Conservation (phyloP, 2,113 vertebrate species). For the Petromus typicus region DNA sequence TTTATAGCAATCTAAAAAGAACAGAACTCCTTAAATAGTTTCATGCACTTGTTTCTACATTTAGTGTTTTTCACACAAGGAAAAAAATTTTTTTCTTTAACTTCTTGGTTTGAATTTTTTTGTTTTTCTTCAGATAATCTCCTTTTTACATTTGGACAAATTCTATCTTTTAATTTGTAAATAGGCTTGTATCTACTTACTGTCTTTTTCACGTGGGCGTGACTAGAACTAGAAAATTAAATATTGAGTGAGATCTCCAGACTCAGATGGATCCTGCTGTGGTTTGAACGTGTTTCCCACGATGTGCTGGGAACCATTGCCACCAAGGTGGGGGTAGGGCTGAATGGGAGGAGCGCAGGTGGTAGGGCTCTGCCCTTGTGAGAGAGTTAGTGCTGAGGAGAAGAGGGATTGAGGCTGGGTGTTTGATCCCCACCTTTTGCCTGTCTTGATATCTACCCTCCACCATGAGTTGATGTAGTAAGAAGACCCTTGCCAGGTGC, state of each 20-base stretch:
- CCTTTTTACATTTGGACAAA: constrained; percentile 12
- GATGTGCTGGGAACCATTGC: not conserved
- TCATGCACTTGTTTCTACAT: constrained; percentile 11
- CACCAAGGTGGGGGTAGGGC: not conserved
- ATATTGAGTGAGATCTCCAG: not conserved
- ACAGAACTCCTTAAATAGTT: constrained; percentile 19
- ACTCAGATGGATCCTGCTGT: not conserved
- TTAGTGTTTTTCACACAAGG: constrained; percentile 30
- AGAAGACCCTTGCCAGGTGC: not conserved
- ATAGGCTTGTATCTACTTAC: not conserved
- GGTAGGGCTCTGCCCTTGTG: not conserved
- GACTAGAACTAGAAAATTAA: constrained; percentile 18
- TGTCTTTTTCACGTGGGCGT: not conserved
- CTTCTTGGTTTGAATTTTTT: not conserved
- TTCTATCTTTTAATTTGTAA: constrained; percentile 36
- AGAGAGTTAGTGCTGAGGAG: not conserved
- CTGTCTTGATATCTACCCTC: not conserved
- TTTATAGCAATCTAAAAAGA: constrained; percentile 14
- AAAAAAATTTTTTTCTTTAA: not conserved
- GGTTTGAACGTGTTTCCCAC: not conserved
- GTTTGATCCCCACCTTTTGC: not conserved
- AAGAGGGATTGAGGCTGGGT: not conserved
- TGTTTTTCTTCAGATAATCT: not conserved
- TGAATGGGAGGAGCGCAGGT: too few species aligned
- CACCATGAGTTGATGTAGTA: too few species aligned